Evolutionary conservation across 2,888 invertebrate genomes (phyloP), one percentile per base, ranked within the genome.

Genomic region (Metellina segmentata): DNA sequence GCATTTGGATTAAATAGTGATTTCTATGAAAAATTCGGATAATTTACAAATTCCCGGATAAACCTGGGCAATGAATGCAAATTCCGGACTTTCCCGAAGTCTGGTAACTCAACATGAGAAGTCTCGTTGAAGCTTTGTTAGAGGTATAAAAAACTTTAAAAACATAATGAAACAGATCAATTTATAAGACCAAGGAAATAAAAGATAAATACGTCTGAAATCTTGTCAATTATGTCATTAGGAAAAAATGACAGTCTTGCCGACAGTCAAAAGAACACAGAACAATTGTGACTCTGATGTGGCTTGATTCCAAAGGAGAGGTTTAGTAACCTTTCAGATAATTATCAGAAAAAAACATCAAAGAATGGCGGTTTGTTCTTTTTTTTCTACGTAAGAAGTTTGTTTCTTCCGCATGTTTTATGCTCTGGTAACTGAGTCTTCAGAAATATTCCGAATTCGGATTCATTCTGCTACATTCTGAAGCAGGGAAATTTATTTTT

Each of bases 281-380:
- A 49, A 74, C 74, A 85, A 85, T 85, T 85, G 85, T 85, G 11
- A 11, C 74, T 75, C 61, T 85, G 53, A 85, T 86, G 49, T 86
- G 77, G 85, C 85, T 86, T 19, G 69, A 11, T 9, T 69, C 85
- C 85, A 86, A 78, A 19, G 74, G 51, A 75, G n/a, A 78, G 70
- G 85, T 86, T 86, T 78, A 86, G 70, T 70, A 86, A 86, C 85
- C 85, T 86, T 86, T 85, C 48, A 53, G 52, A 48, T 86, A 19
- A 78, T 86, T 70, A 74, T 85, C 13, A 74, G 0, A 82, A 82
- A 85, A 85, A 83, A 51, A 52, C 11, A 52, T 51, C 19, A 61
- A 69, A 19, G 74, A 52, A 82, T 70, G 82, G 71, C 70, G 53
- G 61, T 8, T 34, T 53, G 51, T 48, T 61, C 74, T 85, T 85